A percentile compares a stretch with the other conserved stretches of the same genome.
Evolutionary conservation across 2,113 vertebrate species (phyloP).

Genomic region (Poicephalus meyeri): DNA sequence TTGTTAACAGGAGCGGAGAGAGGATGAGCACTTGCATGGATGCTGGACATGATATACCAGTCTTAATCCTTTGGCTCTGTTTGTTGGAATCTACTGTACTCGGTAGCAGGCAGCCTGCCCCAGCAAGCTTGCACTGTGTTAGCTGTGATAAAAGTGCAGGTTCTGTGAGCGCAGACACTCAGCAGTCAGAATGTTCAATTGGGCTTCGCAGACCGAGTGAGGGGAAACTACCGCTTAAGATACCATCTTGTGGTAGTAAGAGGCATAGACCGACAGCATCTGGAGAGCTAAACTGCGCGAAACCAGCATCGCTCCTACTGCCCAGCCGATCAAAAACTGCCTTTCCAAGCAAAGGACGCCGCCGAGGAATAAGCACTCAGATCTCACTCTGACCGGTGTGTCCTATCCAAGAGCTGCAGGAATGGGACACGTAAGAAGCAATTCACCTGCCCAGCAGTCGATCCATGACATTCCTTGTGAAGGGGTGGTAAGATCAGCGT

Average conservation of each 20-base stretch:
- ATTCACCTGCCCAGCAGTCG: not conserved
- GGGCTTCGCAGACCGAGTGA: not conserved
- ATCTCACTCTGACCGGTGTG: accelerated
- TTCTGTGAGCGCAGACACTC: not conserved
- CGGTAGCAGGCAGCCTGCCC: not conserved
- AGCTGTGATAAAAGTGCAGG: not conserved
- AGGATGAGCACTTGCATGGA: not conserved
- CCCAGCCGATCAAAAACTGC: accelerated
- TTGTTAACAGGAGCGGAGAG: not conserved
- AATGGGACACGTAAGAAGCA: accelerated
- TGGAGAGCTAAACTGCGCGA: not conserved
- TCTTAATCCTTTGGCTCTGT: not conserved
- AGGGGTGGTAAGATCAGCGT: too few species aligned
- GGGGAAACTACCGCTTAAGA: not conserved
- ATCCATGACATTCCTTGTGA: accelerated
- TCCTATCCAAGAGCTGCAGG: not conserved
- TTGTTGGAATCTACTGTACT: not conserved
- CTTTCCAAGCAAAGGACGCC: not conserved
- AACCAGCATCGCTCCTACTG: accelerated
- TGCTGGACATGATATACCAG: not conserved
- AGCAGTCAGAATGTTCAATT: not conserved
- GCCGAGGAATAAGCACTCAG: not conserved
- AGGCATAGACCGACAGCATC: not conserved
- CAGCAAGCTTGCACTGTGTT: not conserved
- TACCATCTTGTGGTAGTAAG: constrained; percentile 4